Evolutionary conservation across 2,797 vertebrate genomes (phyloP), one percentile per base, ranked within the genome.

Genomic region (Graptemys geographica): DNA sequence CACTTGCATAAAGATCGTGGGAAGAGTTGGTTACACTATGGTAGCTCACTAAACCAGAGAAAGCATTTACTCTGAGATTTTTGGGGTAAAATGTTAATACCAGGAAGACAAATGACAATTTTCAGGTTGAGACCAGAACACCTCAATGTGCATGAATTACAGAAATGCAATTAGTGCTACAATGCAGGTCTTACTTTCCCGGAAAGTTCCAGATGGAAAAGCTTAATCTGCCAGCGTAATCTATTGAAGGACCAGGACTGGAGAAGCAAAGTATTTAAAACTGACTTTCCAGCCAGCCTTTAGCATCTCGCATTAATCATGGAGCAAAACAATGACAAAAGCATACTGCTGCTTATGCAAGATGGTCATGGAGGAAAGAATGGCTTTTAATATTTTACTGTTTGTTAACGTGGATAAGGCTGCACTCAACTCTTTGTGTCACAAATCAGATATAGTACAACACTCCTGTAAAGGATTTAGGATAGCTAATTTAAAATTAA

Each of bases 361-460:
- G 57, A 56, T n/a, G 65, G 41, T 47, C 33, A 13, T 41, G 33
- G 51, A 5, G 11, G 15, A 56, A 33, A 78, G 37, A 57, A 72
- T 33, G 51, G 78, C 83, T 85, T 79, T 81, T 81, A 76, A 90
- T 85, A 81, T 72, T 81, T 69, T 56, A 81, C 80, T 86, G 37
- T 56, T 85, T 80, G 51, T 90, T 74, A 49, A 72, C 31, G 27
- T 51, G 83, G 51, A 23, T 25, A 18, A 49, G 41, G 49, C 51
- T 55, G 72, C 23, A 65, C 18, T 82, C 47, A 59, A 79, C 84
- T 44, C 59, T 41, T 33, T 5, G 3, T 8, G 10, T 33, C 27
- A 74, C 37, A 81, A 72, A 44, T 44, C 59, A 62, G 28, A 28
- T 7, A 33, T 31, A 62, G 59, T 37, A 19, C 69, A 79, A 37